Base-by-base conservation (phyloP, 2,888 invertebrate species). In the Acanthosepion lycidas region DNA sequence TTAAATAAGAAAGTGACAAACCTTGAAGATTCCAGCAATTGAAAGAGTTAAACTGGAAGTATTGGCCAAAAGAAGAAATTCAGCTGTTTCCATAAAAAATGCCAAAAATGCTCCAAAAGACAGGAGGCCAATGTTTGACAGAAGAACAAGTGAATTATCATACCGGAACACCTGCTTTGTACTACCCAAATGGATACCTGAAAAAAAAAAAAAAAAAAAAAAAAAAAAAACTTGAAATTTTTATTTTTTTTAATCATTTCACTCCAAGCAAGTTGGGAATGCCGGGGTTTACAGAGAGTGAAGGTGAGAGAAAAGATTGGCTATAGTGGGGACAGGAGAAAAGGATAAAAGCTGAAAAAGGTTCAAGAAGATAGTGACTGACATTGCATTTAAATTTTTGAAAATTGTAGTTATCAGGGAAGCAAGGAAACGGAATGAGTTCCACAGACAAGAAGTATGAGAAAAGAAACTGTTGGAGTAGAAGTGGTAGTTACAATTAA, bases 11-110 rank as follows among this genome's bases (percentile, higher is more conserved):
- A 78, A 78, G 33, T 8, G 42, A 94, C 96, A 97, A 97, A 99
- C 99, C 98, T 99, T 99, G 97, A 99, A 98, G 97, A 99, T 99
- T 95, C 99, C 99, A 93, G 99, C 98, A 96, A 99, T 98, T 49
- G 99, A 99, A 92, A 99, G 98, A 0, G 99, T 99, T 94, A 99
- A 98, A 98, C 99, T 99, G 96, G 99, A 99, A 0, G 99, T 99
- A 97, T 98, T 98, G 0, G 98, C 98, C 95, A 99, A 98, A 55
- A 99, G 98, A 95, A 99, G 98, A 97, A 99, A 99, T 98, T 99
- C 99, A 97, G 98, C 98, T 95, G 99, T 98, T 98, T 99, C 97
- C 94, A 97, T 95, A 95, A 97, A 95, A 95, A 97, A 97, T 4
- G 97, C 97, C 48, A 97, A 95, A 33, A 96, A 92, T 12, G 97